Conservation (phyloP, 1,140 invertebrate genomes). For the Brachionus calyciflorus region DNA sequence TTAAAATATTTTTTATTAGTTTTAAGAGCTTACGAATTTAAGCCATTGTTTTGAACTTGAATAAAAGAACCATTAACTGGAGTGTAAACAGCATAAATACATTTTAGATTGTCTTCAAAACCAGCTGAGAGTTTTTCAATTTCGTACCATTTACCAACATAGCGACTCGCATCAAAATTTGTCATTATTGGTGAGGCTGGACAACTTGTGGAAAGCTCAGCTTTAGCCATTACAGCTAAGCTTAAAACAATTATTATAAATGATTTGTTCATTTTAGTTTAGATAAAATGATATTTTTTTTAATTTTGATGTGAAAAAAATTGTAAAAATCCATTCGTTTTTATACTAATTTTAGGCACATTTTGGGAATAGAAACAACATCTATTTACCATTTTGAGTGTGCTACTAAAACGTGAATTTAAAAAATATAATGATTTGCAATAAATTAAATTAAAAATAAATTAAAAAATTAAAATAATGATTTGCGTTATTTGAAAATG, state of each 20-base stretch:
- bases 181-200: conserved; percentile 11
- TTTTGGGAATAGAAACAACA: no score
- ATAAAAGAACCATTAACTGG: conserved; percentile 18
- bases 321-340: no score
- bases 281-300: no score
- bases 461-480: no score
- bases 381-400: no score
- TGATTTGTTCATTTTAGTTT: background rate
- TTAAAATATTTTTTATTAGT: no score
- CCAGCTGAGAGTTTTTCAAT: conserved; percentile 17
- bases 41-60: conserved; percentile 13
- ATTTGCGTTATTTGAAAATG: no score
- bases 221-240: background rate
- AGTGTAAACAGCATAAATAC: background rate
- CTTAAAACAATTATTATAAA: background rate
- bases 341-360: no score
- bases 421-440: no score
- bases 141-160: conserved; percentile 47
- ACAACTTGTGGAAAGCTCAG: background rate
- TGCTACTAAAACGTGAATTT: no score
- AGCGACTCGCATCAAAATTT: conserved; percentile 10
- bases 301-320: no score
- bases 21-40: conserved; percentile 7
- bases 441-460: no score
- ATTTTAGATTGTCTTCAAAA: conserved; percentile 44